These are phyloP conservation scores for Nestor notabilis DNA, from an alignment of 2,113 vertebrate species.

Conservation along the genomic window DNA sequence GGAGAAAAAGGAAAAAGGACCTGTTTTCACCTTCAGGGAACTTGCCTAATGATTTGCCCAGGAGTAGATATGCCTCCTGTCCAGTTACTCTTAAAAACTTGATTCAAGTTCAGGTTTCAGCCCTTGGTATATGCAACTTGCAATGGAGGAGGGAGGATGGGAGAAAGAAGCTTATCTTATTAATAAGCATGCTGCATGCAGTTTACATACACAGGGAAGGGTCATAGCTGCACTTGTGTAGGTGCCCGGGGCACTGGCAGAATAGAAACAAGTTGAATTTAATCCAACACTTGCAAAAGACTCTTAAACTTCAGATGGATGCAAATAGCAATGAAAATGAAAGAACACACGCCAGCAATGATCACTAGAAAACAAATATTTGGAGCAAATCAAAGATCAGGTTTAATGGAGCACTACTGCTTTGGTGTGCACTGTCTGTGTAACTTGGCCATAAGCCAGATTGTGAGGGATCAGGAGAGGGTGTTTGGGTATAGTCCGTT, in stretches of 20 bases:
- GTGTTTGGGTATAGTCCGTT: background rate
- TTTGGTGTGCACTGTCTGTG: rapidly evolving
- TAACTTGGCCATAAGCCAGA: background rate
- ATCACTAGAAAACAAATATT: background rate
- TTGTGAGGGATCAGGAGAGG: background rate
- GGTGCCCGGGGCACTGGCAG: background rate
- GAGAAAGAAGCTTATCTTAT: background rate
- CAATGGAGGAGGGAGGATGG: background rate
- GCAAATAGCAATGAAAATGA: background rate
- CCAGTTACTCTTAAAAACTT: background rate
- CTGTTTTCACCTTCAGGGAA: background rate
- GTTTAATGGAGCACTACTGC: background rate
- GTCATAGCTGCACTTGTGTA: background rate
- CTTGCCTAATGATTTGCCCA: background rate
- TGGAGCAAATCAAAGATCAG: background rate
- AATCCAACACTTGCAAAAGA: background rate
- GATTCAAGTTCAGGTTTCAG: background rate
- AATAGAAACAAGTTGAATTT: background rate
- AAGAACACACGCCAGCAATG: background rate
- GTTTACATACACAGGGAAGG: background rate
- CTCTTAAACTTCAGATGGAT: background rate
- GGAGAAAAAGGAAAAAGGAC: background rate
- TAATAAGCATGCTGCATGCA: background rate
- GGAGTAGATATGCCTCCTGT: background rate
- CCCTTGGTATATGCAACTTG: background rate